Evolutionary conservation across 2,113 vertebrate species (phyloP), one percentile per base, ranked within the genome.

Genomic region (Amia ocellicauda): DNA sequence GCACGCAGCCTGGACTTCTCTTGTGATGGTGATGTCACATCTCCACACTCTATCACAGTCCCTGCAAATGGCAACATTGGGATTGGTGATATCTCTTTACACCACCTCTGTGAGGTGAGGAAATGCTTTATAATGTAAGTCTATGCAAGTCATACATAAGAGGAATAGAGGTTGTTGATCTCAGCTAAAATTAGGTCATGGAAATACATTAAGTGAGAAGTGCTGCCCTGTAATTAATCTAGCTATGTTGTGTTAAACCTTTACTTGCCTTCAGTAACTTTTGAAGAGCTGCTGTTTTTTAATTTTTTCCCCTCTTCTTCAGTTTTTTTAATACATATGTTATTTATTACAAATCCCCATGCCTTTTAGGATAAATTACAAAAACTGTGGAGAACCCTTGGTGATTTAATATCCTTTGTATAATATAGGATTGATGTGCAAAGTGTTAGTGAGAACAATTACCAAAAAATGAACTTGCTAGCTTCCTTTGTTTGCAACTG

Each of bases 401-500:
- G 55, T 52, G 47, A 66, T 67, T 69, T 68, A 70, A 70, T 69
- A 41, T 70, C 67, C 67, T 78, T 71, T 74, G 65, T 65, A 64
- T 68, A 64, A 78, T 63, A 19, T 69, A 62, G 66, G 58, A 62
- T 61, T 66, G 69, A 56, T 65, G 63, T 64, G 52, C 62, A 67
- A 71, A 72, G 64, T 66, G 65, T 66, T 69, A 63, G 49, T 47
- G 26, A 53, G 66, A 69, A 59, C 60, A 73, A 58, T 73, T 55
- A 63, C 62, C 5, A 57, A 57, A 68, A 78, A 77, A 76, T 51
- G 49, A 73, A 76, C 76, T 71, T 68, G 68, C 58, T 73, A 66
- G 68, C 69, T 69, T 67, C 45, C 54, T 43, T 52, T 53, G 57
- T 68, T 62, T 64, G 55, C 50, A 49, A 65, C n/a, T 51, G 19